phyloP scores from a whole-genome alignment of 2,797 vertebrate genomes.

The Sciaenops ocellatus region DNA sequence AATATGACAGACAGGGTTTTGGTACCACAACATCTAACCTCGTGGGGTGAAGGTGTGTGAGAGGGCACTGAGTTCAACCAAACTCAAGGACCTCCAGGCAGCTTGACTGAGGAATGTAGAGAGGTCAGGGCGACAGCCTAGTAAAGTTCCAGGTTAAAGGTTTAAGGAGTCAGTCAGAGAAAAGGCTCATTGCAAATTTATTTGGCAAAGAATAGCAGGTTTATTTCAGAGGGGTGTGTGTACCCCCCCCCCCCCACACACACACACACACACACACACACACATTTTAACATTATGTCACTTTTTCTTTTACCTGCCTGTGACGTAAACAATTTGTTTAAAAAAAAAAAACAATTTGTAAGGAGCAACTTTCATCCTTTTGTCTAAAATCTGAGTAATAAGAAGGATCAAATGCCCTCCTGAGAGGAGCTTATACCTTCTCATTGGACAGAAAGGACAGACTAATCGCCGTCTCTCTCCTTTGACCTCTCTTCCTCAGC shows the following conservation, averaged over 20 bases:
- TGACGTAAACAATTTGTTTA: neutral
- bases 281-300: neutral
- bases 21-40: slow-evolving; percentile 18
- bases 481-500: slow-evolving; percentile 74
- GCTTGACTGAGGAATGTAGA: slow-evolving; percentile 52
- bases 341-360: neutral
- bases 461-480: neutral
- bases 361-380: neutral
- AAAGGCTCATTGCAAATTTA: neutral
- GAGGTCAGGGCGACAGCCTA: slow-evolving; percentile 10
- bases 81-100: slow-evolving; percentile 46
- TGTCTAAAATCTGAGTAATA: neutral
- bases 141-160: slow-evolving; percentile 34
- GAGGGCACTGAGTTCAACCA: slow-evolving; percentile 49
- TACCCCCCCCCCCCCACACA: too few relatives aligned
- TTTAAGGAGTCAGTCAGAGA: neutral
- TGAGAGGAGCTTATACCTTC: neutral
- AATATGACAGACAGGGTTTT: slow-evolving; percentile 33
- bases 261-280: too few relatives aligned
- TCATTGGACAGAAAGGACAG: neutral
- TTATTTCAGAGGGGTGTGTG: neutral
- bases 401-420: neutral
- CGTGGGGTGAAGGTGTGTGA: slow-evolving; percentile 5
- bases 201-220: neutral
- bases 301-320: neutral